phyloP scores from a whole-genome alignment of 2,113 vertebrate species.

The Poecilia latipinna region DNA sequence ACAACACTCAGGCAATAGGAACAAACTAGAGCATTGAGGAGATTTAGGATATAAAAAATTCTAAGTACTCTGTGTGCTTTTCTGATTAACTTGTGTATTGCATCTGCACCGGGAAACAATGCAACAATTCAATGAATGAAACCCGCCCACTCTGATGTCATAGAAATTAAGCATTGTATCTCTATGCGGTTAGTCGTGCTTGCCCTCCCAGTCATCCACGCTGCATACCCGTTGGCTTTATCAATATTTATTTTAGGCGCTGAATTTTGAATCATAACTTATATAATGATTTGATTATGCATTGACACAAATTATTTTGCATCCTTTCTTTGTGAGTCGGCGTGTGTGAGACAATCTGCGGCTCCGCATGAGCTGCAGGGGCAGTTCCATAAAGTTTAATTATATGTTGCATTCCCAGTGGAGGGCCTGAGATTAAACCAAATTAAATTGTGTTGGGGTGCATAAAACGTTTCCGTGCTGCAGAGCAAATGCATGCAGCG shows the following conservation, averaged over 20 bases:
- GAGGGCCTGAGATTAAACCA: conserved; percentile 81
- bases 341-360: conserved; percentile 52
- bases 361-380: conserved; percentile 67
- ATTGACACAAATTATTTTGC: conserved; percentile 61
- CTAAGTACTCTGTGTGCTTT: conserved; percentile 49
- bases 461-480: conserved; percentile 70
- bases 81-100: conserved; percentile 36
- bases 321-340: conserved; percentile 44
- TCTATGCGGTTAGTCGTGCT: conserved; percentile 56
- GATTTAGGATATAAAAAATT: conserved; percentile 27
- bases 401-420: conserved; percentile 79
- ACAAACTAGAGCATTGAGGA: conserved; percentile 23
- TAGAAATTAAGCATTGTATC: conserved; percentile 43
- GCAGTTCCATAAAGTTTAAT: conserved; percentile 83
- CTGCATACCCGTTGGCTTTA: conserved; percentile 51
- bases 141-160: conserved; percentile 58
- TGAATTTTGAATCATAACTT: conserved; percentile 69
- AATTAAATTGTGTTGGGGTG: conserved; percentile 82
- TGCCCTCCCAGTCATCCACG: conserved; percentile 58
- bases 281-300: conserved; percentile 70
- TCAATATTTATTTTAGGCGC: conserved; percentile 71
- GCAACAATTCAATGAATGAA: conserved; percentile 64
- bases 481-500: conserved; percentile 30
- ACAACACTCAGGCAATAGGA: conserved; percentile 24
- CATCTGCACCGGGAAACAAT: conserved; percentile 52